phyloP scores from a whole-genome alignment of 1,140 invertebrate genomes.

The Dendroctonus ponderosae region DNA sequence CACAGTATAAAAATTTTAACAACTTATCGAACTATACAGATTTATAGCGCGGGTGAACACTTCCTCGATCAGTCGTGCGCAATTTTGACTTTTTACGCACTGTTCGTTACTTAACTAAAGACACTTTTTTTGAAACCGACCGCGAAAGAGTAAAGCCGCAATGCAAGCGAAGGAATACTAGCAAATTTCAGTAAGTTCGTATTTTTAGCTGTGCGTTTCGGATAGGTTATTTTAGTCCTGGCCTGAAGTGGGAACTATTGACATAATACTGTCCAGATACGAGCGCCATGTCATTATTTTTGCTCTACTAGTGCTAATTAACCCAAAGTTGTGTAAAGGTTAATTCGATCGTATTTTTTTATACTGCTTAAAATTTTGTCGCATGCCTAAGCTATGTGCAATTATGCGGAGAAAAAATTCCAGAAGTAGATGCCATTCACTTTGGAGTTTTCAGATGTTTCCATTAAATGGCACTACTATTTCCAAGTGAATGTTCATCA shows the following conservation, averaged over 20 bases:
- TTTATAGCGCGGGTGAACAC: constrained; percentile 15
- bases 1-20: constrained; percentile 1
- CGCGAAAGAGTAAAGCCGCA: constrained; percentile 29
- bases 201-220: constrained; percentile 30
- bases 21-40: not conserved
- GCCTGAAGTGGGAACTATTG: constrained; percentile 29
- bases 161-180: constrained; percentile 31
- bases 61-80: constrained; percentile 27
- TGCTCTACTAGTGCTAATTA: constrained; percentile 19
- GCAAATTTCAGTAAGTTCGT: constrained; percentile 26
- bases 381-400: too few relatives aligned
- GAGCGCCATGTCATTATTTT: constrained; percentile 17
- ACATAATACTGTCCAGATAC: constrained; percentile 34
- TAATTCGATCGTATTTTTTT: constrained; percentile 18
- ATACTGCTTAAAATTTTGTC: not conserved
- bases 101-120: constrained; percentile 3
- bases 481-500: too few relatives aligned
- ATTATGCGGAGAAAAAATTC: too few relatives aligned
- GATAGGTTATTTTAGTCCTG: constrained; percentile 30
- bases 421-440: too few relatives aligned
- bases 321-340: constrained; percentile 19
- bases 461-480: too few relatives aligned
- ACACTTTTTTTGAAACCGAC: constrained; percentile 15
- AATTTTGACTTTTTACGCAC: constrained; percentile 13
- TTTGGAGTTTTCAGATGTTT: too few relatives aligned